These are phyloP conservation scores for Phrynocephalus guinanensis DNA, from an alignment of 2,797 vertebrate genomes.

Conservation along the genomic window DNA sequence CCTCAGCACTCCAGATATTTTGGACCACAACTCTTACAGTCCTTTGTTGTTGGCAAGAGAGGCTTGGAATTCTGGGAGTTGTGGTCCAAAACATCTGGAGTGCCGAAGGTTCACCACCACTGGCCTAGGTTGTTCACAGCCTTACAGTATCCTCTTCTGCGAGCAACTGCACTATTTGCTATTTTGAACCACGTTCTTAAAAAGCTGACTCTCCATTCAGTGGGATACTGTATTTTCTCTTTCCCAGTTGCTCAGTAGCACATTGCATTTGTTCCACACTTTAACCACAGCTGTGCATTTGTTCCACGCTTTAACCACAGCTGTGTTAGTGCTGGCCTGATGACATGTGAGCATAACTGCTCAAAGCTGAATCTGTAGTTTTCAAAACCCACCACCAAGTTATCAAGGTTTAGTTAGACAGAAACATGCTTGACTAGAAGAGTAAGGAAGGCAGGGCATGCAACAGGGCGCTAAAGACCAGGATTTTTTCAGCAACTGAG, in stretches of 20 bases:
- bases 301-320: not conserved
- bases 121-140: not conserved
- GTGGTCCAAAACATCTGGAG: too few relatives aligned
- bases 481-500: not conserved
- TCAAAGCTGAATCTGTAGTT: constrained; percentile 20
- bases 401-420: constrained; percentile 42
- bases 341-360: constrained; percentile 22
- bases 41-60: too few relatives aligned
- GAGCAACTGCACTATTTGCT: not conserved
- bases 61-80: too few relatives aligned
- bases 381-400: constrained; percentile 51
- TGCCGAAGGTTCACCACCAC: too few relatives aligned
- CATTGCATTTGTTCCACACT: too few relatives aligned
- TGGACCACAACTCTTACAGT: too few relatives aligned
- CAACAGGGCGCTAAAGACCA: constrained; percentile 37
- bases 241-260: constrained; percentile 20
- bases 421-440: not conserved
- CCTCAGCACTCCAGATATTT: too few relatives aligned
- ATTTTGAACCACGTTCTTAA: not conserved
- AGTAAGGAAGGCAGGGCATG: constrained; percentile 35
- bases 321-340: fast-evolving
- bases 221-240: not conserved
- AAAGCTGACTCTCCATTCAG: not conserved
- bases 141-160: not conserved
- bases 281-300: too few relatives aligned